Percentiles rank a stretch among this genome's conserved stretches.
Evolutionary conservation across 2,888 invertebrate species (phyloP).

Genomic region (Meiosimyza decipiens): DNA sequence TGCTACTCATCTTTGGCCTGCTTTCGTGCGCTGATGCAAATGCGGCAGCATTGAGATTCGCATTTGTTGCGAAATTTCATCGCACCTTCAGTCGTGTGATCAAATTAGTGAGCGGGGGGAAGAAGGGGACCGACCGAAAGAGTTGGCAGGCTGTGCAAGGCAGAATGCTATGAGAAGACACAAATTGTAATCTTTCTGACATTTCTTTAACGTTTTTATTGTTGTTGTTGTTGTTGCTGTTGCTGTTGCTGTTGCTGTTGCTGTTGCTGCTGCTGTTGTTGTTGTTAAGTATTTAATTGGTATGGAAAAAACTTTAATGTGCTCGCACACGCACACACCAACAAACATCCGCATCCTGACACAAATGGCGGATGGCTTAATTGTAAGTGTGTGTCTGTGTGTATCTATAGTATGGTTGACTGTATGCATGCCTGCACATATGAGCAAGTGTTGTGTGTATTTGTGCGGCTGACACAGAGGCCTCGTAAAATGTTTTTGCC

Average conservation of each 20-base stretch:
- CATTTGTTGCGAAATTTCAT: constrained; percentile 59
- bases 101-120: background rate
- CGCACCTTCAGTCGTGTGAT: constrained; percentile 58
- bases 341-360: constrained; percentile 16
- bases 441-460: constrained; percentile 30
- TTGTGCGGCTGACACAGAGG: constrained; percentile 23
- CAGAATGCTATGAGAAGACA: constrained; percentile 47
- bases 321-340: constrained; percentile 12
- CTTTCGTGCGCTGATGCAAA: constrained; percentile 17
- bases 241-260: constrained; percentile 49
- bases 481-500: constrained; percentile 15
- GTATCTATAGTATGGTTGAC: background rate
- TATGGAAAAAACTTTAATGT: constrained; percentile 59
- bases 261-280: constrained; percentile 56
- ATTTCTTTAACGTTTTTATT: constrained; percentile 34
- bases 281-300: constrained; percentile 59
- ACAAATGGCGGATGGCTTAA: constrained; percentile 6
- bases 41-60: constrained; percentile 43
- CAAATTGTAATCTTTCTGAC: constrained; percentile 57
- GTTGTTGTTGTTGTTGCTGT: constrained; percentile 39
- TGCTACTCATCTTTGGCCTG: background rate
- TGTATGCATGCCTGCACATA: background rate
- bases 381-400: constrained; percentile 2
- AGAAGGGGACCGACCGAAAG: too few relatives aligned
- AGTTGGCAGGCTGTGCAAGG: too few relatives aligned